phyloP scores from a whole-genome alignment of 1,140 invertebrate species.

The Drosophila persimilis region DNA sequence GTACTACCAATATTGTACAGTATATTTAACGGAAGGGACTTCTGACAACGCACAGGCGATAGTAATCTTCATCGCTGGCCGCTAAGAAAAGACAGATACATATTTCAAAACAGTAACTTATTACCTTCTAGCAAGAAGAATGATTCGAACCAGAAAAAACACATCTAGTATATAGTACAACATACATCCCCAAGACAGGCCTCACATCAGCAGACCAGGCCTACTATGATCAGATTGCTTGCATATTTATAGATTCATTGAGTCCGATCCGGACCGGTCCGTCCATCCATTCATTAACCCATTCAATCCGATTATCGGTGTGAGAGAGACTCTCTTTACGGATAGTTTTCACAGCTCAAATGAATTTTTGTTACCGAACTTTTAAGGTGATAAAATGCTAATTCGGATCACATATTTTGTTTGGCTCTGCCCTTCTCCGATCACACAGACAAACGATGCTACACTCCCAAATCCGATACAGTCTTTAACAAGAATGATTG shows the following conservation, averaged over 20 bases:
- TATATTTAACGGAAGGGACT: too few species aligned
- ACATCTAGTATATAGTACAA: too few species aligned
- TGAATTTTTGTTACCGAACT: slow-evolving; percentile 21
- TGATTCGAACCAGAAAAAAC: too few species aligned
- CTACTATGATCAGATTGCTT: slow-evolving; percentile 13
- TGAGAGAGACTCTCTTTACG: slow-evolving; percentile 6
- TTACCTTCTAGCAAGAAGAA: too few species aligned
- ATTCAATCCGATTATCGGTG: slow-evolving; percentile 40
- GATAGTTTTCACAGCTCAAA: slow-evolving; percentile 31
- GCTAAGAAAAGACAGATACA: too few species aligned
- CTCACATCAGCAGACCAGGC: background rate
- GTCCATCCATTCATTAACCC: slow-evolving; percentile 18
- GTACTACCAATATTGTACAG: too few species aligned
- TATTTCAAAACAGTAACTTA: too few species aligned
- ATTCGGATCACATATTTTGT: slow-evolving; percentile 15
- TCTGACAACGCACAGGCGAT: too few species aligned
- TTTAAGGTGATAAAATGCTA: slow-evolving; percentile 41
- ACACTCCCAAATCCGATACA: slow-evolving; percentile 4
- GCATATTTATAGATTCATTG: slow-evolving; percentile 50
- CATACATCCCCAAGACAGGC: background rate
- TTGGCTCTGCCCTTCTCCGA: too few species aligned
- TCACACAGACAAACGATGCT: background rate
- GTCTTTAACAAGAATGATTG: too few species aligned
- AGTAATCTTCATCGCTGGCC: too few species aligned
- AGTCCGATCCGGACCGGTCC: slow-evolving; percentile 6